Evolutionary conservation across 2,888 invertebrate genomes (phyloP).

Genomic region (Agriopis leucophaearia): DNA sequence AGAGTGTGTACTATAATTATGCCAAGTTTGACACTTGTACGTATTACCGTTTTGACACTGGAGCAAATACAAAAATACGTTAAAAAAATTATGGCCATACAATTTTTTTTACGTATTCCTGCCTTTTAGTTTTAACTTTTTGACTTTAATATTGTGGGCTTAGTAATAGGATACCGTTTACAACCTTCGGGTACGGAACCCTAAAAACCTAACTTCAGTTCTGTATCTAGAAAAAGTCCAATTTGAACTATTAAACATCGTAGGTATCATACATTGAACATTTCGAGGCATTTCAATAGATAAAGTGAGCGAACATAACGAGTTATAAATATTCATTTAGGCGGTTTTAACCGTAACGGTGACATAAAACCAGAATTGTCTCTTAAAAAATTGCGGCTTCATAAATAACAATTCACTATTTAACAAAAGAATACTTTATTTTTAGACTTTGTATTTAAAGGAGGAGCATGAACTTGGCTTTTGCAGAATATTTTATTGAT

Average conservation of each 20-base stretch:
- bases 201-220: background rate
- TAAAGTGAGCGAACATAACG: constrained; percentile 31
- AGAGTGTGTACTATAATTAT: too few species aligned
- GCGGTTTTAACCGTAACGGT: constrained; percentile 79
- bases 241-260: constrained; percentile 12
- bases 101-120: too few species aligned
- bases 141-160: too few species aligned
- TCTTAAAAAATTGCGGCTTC: constrained; percentile 72
- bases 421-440: constrained; percentile 77
- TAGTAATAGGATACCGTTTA: too few species aligned
- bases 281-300: constrained; percentile 21
- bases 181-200: too few species aligned
- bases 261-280: constrained; percentile 24
- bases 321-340: constrained; percentile 70
- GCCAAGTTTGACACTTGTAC: too few species aligned
- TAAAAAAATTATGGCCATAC: too few species aligned
- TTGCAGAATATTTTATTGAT: background rate
- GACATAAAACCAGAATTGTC: constrained; percentile 79
- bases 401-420: constrained; percentile 68
- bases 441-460: constrained; percentile 49
- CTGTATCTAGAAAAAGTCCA: constrained; percentile 1
- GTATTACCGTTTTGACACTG: too few species aligned
- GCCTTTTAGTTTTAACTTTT: too few species aligned
- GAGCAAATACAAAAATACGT: too few species aligned
- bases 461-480: background rate